Base-by-base conservation (phyloP, 2,113 vertebrate genomes). In the Lathamus discolor region DNA sequence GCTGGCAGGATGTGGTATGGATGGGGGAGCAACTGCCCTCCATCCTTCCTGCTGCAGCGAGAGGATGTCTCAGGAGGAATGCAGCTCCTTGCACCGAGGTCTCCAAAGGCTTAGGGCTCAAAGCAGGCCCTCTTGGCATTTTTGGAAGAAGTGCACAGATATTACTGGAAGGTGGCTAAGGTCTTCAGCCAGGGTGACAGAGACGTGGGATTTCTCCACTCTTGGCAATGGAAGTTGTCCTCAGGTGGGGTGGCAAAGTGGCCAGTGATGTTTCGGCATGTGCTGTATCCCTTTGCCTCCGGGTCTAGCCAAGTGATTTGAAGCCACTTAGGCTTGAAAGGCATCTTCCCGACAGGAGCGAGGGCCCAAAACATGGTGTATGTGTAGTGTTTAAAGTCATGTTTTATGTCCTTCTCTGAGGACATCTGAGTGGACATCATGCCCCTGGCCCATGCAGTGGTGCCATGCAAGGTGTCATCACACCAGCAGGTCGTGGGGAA, bases 291-390 rank as follows among this genome's bases (percentile, higher is more conserved):
- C 24, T 44, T 43, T 48, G 39, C 33, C 35, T 79, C 18, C 11
- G 27, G 10, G 10, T 44, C 37, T 37, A 31, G 16, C 9, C 13
- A 11, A 15, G 23, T 28, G 9, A n/a, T 59, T 59, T n/a, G 33
- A 15, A 54, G 92, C 89, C 83, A 87, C 95, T 95, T 88, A 51
- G 88, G 55, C 83, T 82, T 87, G 92, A 78, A 96, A 96, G 97
- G 95, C 78, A 31, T 96, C 92, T 95, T 96, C 93, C 62, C 92
- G 84, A 86, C 94, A 70, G 96, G 96, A 95, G 92, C 41, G 46
- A 94, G 84, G 95, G 90, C 92, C 54, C 84, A 95, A 96, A 97
- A 90, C 85, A 96, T 73, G 92, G 91, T 82, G 91, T 89, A 96
- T 96, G 93, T 52, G 41, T 94, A 92, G 86, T n/a, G 31, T 94